Conservation (phyloP, 1,140 invertebrate genomes). For the Portunus trituberculatus region DNA sequence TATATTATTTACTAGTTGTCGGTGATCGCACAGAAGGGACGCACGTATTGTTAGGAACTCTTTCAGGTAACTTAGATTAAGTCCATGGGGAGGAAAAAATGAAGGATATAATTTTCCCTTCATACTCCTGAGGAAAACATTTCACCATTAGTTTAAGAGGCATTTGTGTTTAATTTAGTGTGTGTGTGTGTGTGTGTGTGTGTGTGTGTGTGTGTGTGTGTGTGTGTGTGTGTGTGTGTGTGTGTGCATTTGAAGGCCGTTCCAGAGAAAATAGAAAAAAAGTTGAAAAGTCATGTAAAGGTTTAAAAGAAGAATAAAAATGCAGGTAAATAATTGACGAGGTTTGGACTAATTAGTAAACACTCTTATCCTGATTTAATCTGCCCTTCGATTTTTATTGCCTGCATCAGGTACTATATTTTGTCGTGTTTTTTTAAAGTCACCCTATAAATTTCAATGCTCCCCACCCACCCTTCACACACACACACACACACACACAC, state of each 20-base stretch:
- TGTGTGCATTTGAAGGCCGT: not conserved
- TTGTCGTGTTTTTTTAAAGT: not conserved
- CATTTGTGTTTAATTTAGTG: not conserved
- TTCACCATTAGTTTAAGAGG: not conserved
- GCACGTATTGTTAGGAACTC: not conserved
- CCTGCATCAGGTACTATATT: not conserved
- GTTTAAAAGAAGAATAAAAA: not conserved
- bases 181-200: constrained; percentile 20
- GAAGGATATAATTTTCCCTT: not conserved
- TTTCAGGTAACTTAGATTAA: not conserved
- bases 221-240: constrained; percentile 16
- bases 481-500: not conserved
- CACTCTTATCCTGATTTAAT: not conserved
- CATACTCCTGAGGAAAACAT: constrained; percentile 13
- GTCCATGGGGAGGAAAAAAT: not conserved
- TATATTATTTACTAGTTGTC: not conserved
- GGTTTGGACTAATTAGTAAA: not conserved
- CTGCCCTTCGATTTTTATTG: not conserved
- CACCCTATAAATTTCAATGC: not conserved
- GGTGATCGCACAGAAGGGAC: not conserved
- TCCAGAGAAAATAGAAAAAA: too few relatives aligned
- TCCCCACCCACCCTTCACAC: not conserved
- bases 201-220: constrained; percentile 20
- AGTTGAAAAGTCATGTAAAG: not conserved
- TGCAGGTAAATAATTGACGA: not conserved